Conservation (phyloP, 1,140 invertebrate genomes). For the Chlorops oryzae region DNA sequence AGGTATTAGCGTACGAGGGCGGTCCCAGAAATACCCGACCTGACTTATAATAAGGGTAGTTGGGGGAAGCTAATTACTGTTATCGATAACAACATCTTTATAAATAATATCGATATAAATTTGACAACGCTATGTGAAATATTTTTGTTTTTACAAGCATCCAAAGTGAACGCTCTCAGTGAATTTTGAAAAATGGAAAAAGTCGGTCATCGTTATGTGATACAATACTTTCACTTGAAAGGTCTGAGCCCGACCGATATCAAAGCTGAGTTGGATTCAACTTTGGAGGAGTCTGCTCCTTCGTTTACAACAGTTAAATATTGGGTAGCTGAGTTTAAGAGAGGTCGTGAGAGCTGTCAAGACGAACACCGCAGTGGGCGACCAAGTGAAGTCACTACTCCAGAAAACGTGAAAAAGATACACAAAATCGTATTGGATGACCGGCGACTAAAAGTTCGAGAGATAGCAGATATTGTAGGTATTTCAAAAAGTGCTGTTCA, state of each 20-base stretch:
- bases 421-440: not conserved
- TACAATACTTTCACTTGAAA: constrained; percentile 27
- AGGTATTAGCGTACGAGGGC: no score
- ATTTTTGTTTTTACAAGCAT: constrained; percentile 22
- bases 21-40: no score
- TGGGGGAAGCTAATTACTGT: no score
- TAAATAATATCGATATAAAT: no score
- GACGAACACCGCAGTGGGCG: constrained; percentile 24
- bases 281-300: constrained; percentile 18
- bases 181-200: constrained; percentile 17
- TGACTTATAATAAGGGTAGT: no score
- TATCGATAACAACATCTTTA: no score
- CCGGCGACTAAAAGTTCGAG: not conserved
- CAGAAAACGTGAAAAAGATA: constrained; percentile 16
- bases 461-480: no score
- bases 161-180: constrained; percentile 19
- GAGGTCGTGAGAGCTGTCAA: constrained; percentile 22
- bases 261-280: no score
- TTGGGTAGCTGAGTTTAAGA: constrained; percentile 25
- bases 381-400: constrained; percentile 18
- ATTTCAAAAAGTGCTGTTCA: no score
- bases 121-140: no score
- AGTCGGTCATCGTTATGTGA: constrained; percentile 19
- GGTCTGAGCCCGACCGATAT: constrained; percentile 16
- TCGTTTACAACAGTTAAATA: constrained; percentile 27